Base-by-base conservation (phyloP, 2,888 invertebrate genomes). In the Choristoneura rosaceana region DNA sequence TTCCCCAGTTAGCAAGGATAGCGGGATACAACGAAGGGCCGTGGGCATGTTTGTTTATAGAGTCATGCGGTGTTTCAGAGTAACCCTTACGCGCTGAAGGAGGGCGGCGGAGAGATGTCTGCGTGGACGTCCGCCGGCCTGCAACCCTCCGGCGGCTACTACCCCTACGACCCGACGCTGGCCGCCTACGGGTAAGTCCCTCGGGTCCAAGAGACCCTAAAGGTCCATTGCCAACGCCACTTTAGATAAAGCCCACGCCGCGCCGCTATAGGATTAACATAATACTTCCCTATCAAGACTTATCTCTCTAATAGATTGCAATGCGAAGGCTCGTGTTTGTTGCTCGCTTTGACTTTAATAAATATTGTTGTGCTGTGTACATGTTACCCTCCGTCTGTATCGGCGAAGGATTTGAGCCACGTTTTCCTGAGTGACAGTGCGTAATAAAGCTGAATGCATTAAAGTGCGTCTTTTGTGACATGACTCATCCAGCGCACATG, bases 101-200 rank as follows among this genome's bases (percentile, higher is more conserved):
- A 97, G 90, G 95, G 97, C 84, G 96, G 97, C 84, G 96, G 97
- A 69, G 98, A 98, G 90, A 98, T 98, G 97, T 96, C 97, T 76
- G 97, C 98, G 82, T 98, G 98, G 98, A 97, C 98, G 82, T 97
- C 97, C 77, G 97, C 98, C 75, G 97, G 98, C 75, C 95, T 98
- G 73, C 98, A 98, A 92, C 97, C 98, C 87, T 97, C 98, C 78
- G 97, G 98, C 77, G 98, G 97, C 85, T 98, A 98, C 95, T 98
- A 98, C 95, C 97, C 98, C 80, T 98, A 98, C 94, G 98, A 98
- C 95, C 98, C 98, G 74, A 97, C 98, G 92, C 95, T 97, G 83
- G 97, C 98, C 78, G 98, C 98, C 87, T 98, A 98, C 94, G 98
- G 98, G 98, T 98, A 96, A 96, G 97, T 96, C 90, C 87, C 89